Percentiles rank a stretch among this genome's conserved stretches.
Conservation (phyloP, 1,140 invertebrate species). For the Triops longicaudatus region DNA sequence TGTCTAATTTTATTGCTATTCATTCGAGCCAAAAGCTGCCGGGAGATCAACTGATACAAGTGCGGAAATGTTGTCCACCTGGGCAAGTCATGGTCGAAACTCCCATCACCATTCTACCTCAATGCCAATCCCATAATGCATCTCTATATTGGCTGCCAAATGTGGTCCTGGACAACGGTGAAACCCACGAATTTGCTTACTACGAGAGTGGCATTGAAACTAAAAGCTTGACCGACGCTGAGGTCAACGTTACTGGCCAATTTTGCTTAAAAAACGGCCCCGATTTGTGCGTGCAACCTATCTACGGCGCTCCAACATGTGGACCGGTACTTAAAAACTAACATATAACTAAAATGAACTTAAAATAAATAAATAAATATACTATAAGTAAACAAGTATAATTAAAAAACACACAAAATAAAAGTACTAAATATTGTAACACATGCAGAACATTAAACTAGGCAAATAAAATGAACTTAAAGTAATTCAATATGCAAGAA, state of each 20-base stretch:
- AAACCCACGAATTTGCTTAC: conserved; percentile 30
- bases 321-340: conserved; percentile 42
- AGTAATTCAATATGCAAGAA: too few relatives aligned
- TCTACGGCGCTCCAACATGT: conserved; percentile 60
- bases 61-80: conserved; percentile 67
- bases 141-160: conserved; percentile 50
- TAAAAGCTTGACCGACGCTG: conserved; percentile 3
- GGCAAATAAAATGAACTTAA: too few relatives aligned
- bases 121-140: conserved; percentile 42
- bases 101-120: conserved; percentile 42
- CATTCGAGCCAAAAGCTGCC: neutral
- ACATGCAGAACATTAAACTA: neutral
- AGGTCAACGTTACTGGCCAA: conserved; percentile 17
- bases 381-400: neutral
- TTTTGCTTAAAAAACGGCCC: conserved; percentile 21
- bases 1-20: neutral
- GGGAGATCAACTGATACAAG: conserved; percentile 29
- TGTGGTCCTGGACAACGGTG: conserved; percentile 52
- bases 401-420: neutral
- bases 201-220: conserved; percentile 35
- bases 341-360: neutral
- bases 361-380: neutral
- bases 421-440: neutral
- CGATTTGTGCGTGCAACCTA: conserved; percentile 40
- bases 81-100: conserved; percentile 55